Conservation (phyloP, 1,140 invertebrate genomes). For the Choristoneura fumiferana region DNA sequence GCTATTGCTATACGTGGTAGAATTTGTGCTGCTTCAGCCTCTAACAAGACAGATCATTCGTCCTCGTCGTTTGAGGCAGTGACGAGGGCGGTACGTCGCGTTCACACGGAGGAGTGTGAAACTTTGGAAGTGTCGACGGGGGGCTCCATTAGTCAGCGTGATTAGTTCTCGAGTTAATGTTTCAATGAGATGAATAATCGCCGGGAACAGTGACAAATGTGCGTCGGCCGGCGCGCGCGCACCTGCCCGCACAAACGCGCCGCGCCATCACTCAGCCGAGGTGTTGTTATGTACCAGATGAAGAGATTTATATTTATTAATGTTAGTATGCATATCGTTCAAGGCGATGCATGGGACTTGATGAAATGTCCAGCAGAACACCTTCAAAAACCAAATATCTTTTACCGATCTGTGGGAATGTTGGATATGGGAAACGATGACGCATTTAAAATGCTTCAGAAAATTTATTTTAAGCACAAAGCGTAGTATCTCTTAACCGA, state of each 20-base stretch:
- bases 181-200: slow-evolving; percentile 77
- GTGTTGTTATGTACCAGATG: slow-evolving; percentile 57
- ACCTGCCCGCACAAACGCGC: slow-evolving; percentile 65
- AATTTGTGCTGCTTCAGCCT: no score
- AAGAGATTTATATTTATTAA: slow-evolving; percentile 73
- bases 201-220: slow-evolving; percentile 73
- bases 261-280: slow-evolving; percentile 66
- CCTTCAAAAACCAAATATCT: no score
- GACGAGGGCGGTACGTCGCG: slow-evolving; percentile 34
- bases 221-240: slow-evolving; percentile 53
- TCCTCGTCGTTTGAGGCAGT: slow-evolving; percentile 42
- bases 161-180: slow-evolving; percentile 75
- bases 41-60: slow-evolving; percentile 35
- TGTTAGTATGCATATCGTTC: slow-evolving; percentile 40
- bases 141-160: slow-evolving; percentile 74
- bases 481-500: not conserved
- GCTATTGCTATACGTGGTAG: no score
- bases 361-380: not conserved
- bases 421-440: no score
- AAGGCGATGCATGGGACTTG: slow-evolving; percentile 10
- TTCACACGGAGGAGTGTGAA: slow-evolving; percentile 52
- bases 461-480: no score
- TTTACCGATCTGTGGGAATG: no score
- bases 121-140: slow-evolving; percentile 71
- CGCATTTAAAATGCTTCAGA: no score